phyloP scores from a whole-genome alignment of 2,797 vertebrate species.

The Ciconia nigra region DNA sequence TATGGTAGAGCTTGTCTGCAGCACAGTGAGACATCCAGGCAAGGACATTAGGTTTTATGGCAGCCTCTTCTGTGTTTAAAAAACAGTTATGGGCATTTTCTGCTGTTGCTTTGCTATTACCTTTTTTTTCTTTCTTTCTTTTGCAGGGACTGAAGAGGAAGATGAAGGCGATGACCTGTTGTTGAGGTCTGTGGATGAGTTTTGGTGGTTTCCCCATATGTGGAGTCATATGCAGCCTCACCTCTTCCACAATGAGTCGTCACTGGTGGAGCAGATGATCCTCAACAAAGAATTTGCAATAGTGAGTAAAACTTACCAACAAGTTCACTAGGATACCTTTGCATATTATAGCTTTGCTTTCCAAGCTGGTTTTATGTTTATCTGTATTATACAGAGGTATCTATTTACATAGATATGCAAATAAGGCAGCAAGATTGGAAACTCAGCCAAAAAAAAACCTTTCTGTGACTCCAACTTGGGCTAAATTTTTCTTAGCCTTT shows the following conservation, averaged over 20 bases:
- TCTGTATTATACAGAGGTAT: rapidly evolving
- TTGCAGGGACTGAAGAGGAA: constrained; percentile 86
- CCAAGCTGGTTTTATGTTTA: neutral
- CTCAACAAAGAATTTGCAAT: constrained; percentile 96
- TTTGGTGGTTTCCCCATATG: constrained; percentile 99
- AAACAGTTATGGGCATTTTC: neutral
- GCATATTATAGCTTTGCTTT: neutral
- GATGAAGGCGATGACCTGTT: constrained; percentile 93
- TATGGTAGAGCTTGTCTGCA: neutral
- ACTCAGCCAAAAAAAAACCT: neutral
- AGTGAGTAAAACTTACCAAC: constrained; percentile 75
- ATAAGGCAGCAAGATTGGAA: neutral
- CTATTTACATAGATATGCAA: neutral
- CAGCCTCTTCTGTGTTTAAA: neutral
- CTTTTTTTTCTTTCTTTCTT: neutral
- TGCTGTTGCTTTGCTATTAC: neutral
- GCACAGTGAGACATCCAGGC: neutral
- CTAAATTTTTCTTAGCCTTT: neutral
- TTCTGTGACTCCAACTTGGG: neutral
- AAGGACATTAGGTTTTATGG: neutral
- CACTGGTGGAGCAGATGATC: constrained; percentile 94
- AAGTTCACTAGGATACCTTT: neutral
- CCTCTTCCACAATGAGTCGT: constrained; percentile 95
- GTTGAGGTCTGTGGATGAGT: constrained; percentile 88
- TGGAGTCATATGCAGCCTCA: constrained; percentile 99